A percentile compares a stretch with the other conserved stretches of the same genome.
phyloP scores from a whole-genome alignment of 2,888 invertebrate genomes.

The Prenolepis imparis region DNA sequence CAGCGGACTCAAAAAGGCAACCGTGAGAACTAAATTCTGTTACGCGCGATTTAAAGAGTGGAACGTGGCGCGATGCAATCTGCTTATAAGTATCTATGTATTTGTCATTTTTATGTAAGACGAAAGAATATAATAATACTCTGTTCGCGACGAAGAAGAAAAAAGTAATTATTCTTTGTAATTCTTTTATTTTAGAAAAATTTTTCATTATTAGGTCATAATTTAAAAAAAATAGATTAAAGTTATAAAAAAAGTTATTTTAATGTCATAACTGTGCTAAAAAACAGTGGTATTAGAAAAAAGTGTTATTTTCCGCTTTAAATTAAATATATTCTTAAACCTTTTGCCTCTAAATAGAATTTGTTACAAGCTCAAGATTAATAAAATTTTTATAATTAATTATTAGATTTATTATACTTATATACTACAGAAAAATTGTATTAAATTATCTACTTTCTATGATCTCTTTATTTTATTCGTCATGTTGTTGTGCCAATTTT shows the following conservation, averaged over 20 bases:
- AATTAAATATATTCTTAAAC: background rate
- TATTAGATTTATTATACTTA: no score
- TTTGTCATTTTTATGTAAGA: background rate
- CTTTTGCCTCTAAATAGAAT: no score
- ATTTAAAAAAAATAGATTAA: background rate
- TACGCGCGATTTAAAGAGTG: conserved; percentile 23
- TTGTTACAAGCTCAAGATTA: no score
- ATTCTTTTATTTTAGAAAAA: no score
- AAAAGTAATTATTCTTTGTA: background rate
- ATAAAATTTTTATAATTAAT: no score
- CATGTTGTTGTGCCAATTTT: no score
- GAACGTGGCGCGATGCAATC: background rate
- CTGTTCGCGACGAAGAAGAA: background rate
- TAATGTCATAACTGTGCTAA: background rate
- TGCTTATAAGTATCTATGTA: background rate
- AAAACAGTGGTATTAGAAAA: background rate
- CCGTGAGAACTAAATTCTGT: conserved; percentile 15
- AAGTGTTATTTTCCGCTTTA: background rate
- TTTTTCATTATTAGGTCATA: background rate
- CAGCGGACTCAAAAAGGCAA: background rate
- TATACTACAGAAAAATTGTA: no score
- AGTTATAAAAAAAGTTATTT: background rate
- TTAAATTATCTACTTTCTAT: no score
- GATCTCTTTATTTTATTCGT: no score
- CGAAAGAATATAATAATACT: background rate